Evolutionary conservation across 1,140 invertebrate species (phyloP).

Genomic region (Penaeus chinensis): DNA sequence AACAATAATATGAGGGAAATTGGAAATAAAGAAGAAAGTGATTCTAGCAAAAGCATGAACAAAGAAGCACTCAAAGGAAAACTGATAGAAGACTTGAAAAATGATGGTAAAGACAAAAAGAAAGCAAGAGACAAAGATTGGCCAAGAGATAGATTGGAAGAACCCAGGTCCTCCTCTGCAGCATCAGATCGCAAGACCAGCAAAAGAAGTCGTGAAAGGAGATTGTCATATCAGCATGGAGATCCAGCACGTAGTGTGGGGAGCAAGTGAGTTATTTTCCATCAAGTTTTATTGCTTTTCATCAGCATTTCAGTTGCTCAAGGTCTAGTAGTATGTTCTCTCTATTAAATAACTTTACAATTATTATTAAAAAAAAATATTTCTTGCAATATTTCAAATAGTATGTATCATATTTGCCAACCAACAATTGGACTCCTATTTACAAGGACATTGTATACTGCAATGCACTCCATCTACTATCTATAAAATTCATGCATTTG

Average conservation of each 20-base stretch:
- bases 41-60: background rate
- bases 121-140: background rate
- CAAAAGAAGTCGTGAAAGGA: constrained; percentile 16
- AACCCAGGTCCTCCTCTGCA: constrained; percentile 15
- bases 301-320: background rate
- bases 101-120: background rate
- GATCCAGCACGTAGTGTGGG: constrained; percentile 47
- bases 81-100: background rate
- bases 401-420: too few relatives aligned
- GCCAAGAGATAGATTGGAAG: background rate
- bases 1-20: background rate
- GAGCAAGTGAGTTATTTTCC: constrained; percentile 42
- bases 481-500: too few relatives aligned
- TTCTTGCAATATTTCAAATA: too few relatives aligned
- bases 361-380: too few relatives aligned
- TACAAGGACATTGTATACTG: too few relatives aligned
- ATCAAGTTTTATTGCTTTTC: too few relatives aligned
- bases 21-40: background rate
- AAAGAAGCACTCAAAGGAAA: background rate
- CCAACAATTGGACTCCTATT: too few relatives aligned
- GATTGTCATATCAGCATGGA: constrained; percentile 33
- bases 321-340: background rate
- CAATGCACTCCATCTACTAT: too few relatives aligned
- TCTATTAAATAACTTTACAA: background rate
- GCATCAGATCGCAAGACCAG: constrained; percentile 19